Evolutionary conservation across 1,140 invertebrate genomes (phyloP).

Genomic region (Drosophila nigrodunni): DNA sequence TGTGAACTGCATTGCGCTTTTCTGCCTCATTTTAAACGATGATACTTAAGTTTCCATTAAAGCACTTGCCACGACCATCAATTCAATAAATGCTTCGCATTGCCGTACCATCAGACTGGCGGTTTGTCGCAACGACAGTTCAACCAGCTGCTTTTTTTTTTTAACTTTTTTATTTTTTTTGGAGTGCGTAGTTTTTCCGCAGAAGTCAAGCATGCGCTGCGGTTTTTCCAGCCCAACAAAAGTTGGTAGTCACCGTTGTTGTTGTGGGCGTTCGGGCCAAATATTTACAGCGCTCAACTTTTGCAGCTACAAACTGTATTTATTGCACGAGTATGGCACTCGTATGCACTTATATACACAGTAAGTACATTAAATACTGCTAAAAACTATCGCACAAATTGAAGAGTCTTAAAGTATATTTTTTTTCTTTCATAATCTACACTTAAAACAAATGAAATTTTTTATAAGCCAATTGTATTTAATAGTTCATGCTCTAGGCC

Average conservation of each 20-base stretch:
- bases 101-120: neutral
- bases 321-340: constrained; percentile 44
- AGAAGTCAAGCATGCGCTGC: constrained; percentile 74
- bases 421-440: neutral
- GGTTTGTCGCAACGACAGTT: neutral
- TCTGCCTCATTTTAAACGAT: constrained; percentile 81
- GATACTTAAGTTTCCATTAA: constrained; percentile 84
- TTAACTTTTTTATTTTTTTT: neutral
- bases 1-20: constrained; percentile 64
- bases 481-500: too few relatives aligned
- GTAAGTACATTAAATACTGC: constrained; percentile 22
- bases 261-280: constrained; percentile 49
- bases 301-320: constrained; percentile 63
- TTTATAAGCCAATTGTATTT: neutral
- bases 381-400: constrained; percentile 13
- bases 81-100: constrained; percentile 58
- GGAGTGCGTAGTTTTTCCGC: constrained; percentile 60
- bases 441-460: neutral
- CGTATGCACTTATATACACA: constrained; percentile 16
- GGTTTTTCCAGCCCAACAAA: constrained; percentile 40
- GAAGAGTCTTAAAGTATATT: neutral
- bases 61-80: constrained; percentile 78
- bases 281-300: constrained; percentile 77
- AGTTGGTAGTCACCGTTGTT: constrained; percentile 11
- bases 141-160: neutral